phyloP scores from a whole-genome alignment of 2,113 vertebrate species.

The Myotis brandtii region DNA sequence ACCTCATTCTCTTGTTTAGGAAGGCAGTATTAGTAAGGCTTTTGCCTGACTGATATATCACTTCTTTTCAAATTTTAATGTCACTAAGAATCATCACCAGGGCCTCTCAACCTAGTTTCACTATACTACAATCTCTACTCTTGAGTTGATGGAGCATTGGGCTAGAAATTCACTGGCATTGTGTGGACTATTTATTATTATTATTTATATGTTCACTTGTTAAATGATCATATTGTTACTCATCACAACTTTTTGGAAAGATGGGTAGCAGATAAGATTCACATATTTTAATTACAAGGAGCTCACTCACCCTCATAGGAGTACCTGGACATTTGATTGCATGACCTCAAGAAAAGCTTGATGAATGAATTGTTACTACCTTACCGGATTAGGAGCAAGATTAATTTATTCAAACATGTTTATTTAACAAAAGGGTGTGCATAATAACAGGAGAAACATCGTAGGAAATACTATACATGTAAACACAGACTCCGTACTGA shows the following conservation, averaged over 20 bases:
- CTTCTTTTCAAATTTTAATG: not conserved
- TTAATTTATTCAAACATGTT: slow-evolving; percentile 26
- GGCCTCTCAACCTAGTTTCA: not conserved
- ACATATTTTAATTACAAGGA: not conserved
- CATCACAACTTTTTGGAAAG: not conserved
- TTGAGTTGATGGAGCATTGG: not conserved
- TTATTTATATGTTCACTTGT: not conserved
- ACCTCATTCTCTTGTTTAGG: not conserved
- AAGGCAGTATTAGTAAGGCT: not conserved
- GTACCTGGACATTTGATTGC: not conserved
- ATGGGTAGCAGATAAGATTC: not conserved
- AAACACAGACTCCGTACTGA: not conserved
- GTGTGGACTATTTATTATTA: not conserved
- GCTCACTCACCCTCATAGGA: not conserved
- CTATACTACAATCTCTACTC: not conserved
- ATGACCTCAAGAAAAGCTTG: slow-evolving; percentile 20
- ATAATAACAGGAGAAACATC: not conserved
- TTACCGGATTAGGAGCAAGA: not conserved
- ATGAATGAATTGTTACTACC: not conserved
- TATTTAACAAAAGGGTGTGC: not conserved
- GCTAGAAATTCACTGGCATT: not conserved
- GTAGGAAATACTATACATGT: not conserved
- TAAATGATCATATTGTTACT: not conserved
- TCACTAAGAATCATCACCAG: not conserved
- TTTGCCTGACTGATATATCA: not conserved